Percentiles rank a stretch among this genome's conserved stretches.
phyloP scores from a whole-genome alignment of 2,113 vertebrate genomes.

The Hepsetus odoe region DNA sequence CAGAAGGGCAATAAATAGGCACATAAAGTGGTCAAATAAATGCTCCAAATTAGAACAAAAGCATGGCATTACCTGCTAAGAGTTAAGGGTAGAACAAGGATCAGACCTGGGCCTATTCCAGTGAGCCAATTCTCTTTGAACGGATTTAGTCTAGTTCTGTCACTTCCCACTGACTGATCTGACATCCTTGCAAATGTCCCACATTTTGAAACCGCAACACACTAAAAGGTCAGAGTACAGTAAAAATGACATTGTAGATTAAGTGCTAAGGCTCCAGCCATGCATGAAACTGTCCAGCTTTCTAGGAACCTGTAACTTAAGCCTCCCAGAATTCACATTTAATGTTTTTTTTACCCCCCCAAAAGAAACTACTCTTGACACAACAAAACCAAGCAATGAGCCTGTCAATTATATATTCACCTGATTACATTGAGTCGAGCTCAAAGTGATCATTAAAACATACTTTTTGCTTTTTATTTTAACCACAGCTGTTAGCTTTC shows the following conservation, averaged over 20 bases:
- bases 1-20: background rate
- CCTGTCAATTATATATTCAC: background rate
- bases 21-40: background rate
- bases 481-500: too few relatives aligned
- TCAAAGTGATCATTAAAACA: too few relatives aligned
- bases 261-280: background rate
- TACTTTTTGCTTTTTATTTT: too few relatives aligned
- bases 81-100: background rate
- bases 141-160: conserved; percentile 1
- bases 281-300: conserved; percentile 2
- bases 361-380: background rate
- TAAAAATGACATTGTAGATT: background rate
- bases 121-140: conserved; percentile 6
- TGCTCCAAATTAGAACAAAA: conserved; percentile 1
- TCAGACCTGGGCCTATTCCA: background rate
- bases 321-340: background rate
- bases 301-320: conserved; percentile 5
- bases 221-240: background rate
- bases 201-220: background rate
- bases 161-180: background rate
- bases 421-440: too few relatives aligned
- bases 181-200: background rate
- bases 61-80: background rate
- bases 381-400: background rate
- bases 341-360: background rate